Evolutionary conservation across 2,888 invertebrate species (phyloP), one percentile per base, ranked within the genome.

Genomic region (Papilio gigon): DNA sequence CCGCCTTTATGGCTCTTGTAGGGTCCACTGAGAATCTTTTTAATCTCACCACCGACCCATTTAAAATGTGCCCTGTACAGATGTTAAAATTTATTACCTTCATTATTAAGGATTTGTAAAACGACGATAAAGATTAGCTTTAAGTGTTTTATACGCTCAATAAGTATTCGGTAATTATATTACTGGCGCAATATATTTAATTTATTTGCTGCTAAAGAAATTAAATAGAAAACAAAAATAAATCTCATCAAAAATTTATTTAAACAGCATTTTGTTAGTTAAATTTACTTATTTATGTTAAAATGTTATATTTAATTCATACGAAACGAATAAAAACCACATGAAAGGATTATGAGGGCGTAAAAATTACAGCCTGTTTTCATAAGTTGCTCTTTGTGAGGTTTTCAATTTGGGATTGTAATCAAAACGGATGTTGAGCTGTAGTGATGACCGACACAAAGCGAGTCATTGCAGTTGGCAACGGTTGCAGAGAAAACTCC

Each of bases 11-110:
- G 81, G 78, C 82, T 78, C 76, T 73, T 70, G 65, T 66, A 72
- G 70, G 75, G 71, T 69, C 76, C 75, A 71, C 72, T 70, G 72
- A 75, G 80, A 77, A 80, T 82, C 84, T 85, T 85, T 86, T 85
- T 84, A 85, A 87, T 85, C 85, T 84, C 71, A 72, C 80, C 74
- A 77, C 77, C 80, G 81, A 79, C 73, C 83, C 83, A 82, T 86
- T 86, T 81, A 81, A 56, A 78, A 71, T 76, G 70, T 75, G 75
- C 75, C 78, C 72, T 72, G 72, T 78, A 73, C 82, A 81, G 78
- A 83, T 81, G 81, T 77, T 75, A 20, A 25, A 53, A 53, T 69
- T 53, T 65, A 66, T 25, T 40, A 20, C 42, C 73, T 72, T 70
- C 71, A 70, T 72, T 61, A 72, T 73, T 71, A 70, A 68, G 72